phyloP scores from a whole-genome alignment of 2,888 invertebrate species.

The Meliscaeva auricollis region DNA sequence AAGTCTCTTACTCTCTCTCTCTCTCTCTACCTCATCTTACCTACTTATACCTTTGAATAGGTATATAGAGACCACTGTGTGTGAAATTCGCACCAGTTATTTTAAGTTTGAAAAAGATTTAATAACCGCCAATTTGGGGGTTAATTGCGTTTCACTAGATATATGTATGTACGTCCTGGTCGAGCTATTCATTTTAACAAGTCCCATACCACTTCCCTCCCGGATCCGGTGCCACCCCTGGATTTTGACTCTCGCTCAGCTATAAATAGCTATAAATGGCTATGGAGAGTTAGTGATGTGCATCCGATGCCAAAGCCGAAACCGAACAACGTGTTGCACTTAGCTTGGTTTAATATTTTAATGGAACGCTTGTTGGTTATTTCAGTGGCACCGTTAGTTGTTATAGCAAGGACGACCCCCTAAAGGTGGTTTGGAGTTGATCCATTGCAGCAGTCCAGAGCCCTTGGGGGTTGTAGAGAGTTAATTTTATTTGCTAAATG shows the following conservation, averaged over 20 bases:
- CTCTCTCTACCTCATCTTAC: no score
- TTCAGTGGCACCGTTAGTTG: slow-evolving; percentile 22
- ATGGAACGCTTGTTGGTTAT: slow-evolving; percentile 61
- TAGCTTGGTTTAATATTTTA: slow-evolving; percentile 63
- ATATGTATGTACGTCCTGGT: slow-evolving; percentile 22
- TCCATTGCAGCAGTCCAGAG: background rate
- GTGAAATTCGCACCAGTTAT: slow-evolving; percentile 72
- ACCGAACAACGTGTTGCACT: slow-evolving; percentile 72
- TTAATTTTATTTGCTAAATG: slow-evolving; percentile 75
- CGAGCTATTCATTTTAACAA: slow-evolving; percentile 42
- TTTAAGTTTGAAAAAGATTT: slow-evolving; percentile 68
- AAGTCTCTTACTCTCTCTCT: slow-evolving; percentile 1
- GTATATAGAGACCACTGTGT: background rate
- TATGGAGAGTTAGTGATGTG: slow-evolving; percentile 33
- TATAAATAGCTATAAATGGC: slow-evolving; percentile 4
- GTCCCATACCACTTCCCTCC: background rate
- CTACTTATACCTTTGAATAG: background rate
- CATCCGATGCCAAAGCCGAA: slow-evolving; percentile 12
- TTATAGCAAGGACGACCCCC: slow-evolving; percentile 2
- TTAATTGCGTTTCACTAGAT: slow-evolving; percentile 62
- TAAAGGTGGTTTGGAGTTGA: slow-evolving; percentile 22
- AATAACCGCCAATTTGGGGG: slow-evolving; percentile 69
- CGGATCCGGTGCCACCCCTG: background rate
- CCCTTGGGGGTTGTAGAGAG: slow-evolving; percentile 19
- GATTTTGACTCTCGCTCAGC: slow-evolving; percentile 4